Evolutionary conservation across 2,888 invertebrate genomes (phyloP).

Genomic region (Drosophila gaucha): DNA sequence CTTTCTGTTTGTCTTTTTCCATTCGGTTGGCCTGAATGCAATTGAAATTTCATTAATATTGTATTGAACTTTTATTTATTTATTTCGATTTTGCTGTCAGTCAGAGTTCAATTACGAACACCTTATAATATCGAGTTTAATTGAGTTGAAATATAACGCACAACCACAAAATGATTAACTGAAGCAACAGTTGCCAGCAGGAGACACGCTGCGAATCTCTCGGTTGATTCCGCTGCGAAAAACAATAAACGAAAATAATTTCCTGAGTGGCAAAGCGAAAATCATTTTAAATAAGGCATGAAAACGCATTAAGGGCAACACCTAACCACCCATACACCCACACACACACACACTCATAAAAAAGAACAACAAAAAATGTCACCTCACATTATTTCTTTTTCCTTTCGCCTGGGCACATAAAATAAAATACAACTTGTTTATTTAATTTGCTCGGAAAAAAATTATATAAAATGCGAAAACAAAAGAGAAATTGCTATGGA

Average conservation of each 20-base stretch:
- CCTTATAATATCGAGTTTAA: conserved; percentile 41
- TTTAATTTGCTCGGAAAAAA: conserved; percentile 47
- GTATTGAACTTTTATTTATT: not conserved
- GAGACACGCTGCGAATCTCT: conserved; percentile 23
- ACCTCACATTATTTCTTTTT: conserved; percentile 60
- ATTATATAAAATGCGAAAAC: conserved; percentile 17
- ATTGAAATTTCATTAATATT: conserved; percentile 36
- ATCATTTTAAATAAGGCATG: conserved; percentile 78
- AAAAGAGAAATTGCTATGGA: conserved; percentile 8
- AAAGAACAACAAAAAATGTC: conserved; percentile 36
- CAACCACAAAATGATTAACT: conserved; percentile 50
- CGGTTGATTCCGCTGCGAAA: conserved; percentile 18
- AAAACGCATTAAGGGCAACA: conserved; percentile 69
- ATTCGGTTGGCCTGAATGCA: conserved; percentile 7
- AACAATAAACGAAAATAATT: conserved; percentile 68
- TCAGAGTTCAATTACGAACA: conserved; percentile 18
- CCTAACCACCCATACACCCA: conserved; percentile 17
- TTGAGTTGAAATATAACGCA: conserved; percentile 53
- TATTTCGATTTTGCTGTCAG: not conserved
- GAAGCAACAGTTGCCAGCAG: conserved; percentile 57
- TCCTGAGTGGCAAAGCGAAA: conserved; percentile 63
- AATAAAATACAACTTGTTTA: conserved; percentile 50
- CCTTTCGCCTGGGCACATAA: conserved; percentile 27
- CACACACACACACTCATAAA: conserved; percentile 3
- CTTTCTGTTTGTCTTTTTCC: not conserved